Conservation (phyloP, 2,888 invertebrate species). For the Luperina testacea region DNA sequence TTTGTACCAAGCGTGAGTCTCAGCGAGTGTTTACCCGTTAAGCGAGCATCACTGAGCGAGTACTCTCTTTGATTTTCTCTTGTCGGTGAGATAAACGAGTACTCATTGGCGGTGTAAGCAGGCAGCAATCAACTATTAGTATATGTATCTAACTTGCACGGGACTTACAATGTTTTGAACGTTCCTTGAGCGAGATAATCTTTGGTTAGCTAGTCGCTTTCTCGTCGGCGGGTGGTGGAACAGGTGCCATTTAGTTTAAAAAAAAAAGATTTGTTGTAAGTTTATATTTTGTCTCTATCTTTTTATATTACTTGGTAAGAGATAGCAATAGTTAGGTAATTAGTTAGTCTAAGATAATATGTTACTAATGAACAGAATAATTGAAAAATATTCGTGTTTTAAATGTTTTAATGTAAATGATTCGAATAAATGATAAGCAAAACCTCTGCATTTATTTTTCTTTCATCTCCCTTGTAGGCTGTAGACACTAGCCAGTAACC, state of each 20-base stretch:
- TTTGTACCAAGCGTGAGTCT: too few relatives aligned
- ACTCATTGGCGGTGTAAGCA: background rate
- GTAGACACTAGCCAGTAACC: background rate
- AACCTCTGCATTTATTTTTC: background rate
- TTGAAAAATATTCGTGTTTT: background rate
- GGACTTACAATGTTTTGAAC: background rate
- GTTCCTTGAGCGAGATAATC: background rate
- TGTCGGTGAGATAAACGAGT: background rate
- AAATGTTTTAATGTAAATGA: background rate
- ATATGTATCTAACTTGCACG: background rate
- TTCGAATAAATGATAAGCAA: constrained; percentile 9
- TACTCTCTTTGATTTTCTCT: background rate
- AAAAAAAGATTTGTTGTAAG: background rate
- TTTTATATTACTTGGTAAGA: constrained; percentile 5
- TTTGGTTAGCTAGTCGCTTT: background rate
- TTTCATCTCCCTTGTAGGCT: background rate
- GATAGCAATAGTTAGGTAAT: background rate
- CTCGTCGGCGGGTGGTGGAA: background rate
- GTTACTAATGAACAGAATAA: background rate
- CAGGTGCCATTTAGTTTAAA: background rate
- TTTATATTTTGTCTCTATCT: background rate
- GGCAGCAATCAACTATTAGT: background rate
- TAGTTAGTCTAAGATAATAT: background rate
- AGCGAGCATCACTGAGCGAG: background rate
- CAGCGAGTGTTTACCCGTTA: background rate